These are phyloP conservation scores for Perdita meconis DNA, from an alignment of 2,888 invertebrate species.

Conservation along the genomic window DNA sequence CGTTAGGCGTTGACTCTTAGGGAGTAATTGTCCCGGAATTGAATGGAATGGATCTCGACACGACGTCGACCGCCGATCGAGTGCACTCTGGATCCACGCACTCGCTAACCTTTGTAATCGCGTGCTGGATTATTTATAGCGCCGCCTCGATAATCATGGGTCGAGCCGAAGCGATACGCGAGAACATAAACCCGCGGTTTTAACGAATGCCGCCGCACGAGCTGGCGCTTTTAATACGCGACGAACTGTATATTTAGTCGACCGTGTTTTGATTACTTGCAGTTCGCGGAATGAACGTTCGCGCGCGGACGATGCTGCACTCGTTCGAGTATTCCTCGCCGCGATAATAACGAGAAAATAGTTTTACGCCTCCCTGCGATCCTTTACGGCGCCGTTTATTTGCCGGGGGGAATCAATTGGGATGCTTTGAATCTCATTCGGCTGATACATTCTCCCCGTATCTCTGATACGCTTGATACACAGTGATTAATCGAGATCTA, in stretches of 20 bases:
- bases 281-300: background rate
- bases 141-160: constrained; percentile 33
- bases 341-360: background rate
- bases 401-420: no score
- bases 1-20: background rate
- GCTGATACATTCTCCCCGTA: no score
- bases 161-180: constrained; percentile 20
- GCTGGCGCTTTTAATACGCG: constrained; percentile 14
- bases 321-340: background rate
- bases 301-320: background rate
- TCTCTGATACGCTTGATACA: no score
- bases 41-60: constrained; percentile 2
- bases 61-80: background rate
- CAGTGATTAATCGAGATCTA: no score
- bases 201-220: constrained; percentile 2
- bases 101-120: constrained; percentile 31
- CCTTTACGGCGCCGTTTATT: no score
- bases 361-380: background rate
- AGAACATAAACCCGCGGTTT: constrained; percentile 16
- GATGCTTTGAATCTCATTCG: no score
- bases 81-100: constrained; percentile 4
- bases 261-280: constrained; percentile 10
- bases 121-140: constrained; percentile 35
- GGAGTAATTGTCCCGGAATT: constrained; percentile 4
- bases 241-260: constrained; percentile 10